Base-by-base conservation (phyloP, 1,140 invertebrate genomes). In the Papilio glaucus region DNA sequence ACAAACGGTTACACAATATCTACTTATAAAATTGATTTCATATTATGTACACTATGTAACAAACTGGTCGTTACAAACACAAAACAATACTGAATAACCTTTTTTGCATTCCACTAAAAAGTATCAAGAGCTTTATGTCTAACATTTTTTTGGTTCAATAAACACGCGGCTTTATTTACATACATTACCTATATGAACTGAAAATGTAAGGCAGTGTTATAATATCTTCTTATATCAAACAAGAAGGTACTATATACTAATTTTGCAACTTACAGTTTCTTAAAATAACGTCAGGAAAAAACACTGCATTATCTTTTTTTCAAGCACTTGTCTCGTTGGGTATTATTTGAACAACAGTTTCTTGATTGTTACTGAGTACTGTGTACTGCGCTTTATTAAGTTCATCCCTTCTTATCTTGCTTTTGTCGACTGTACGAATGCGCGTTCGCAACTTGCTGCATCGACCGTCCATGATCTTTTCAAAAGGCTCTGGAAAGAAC, bases 371-470 rank as follows among this genome's bases (percentile, higher is more conserved):
- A 62, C 85, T 82, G 6, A 85, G 77, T 39, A 93, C 72, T 7
- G 84, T 82, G 68, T 93, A 93, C 49, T 88, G 82, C 1, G 85
- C 73, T 72, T 91, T 91, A 62, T 88, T 85, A 10, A 91, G 74
- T 29, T 93, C 89, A 26, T 86, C 83, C 39, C 84, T 81, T 45
- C 84, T 89, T 12, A 93, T 73, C 74, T 90, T 91, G 37, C 77
- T 80, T 29, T 86, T 85, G 72, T 88, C 88, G 24, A 91, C 61
- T 4, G 84, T 81, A n/a, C 81, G 80, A 45, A 93, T 92, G 38
- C 91, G 84, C 9, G 88, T 91, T 6, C 89, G 83, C 13, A 93
- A 74, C 70, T 79, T 84, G 6, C 89, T 87, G 75, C 91, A 93
- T 8, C 89, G 83, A 10, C 91, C 91, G 37, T 93, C 87, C 1